Base-by-base conservation (phyloP, 1,140 invertebrate genomes). In the silkworm (Bombyx mori) region DNA sequence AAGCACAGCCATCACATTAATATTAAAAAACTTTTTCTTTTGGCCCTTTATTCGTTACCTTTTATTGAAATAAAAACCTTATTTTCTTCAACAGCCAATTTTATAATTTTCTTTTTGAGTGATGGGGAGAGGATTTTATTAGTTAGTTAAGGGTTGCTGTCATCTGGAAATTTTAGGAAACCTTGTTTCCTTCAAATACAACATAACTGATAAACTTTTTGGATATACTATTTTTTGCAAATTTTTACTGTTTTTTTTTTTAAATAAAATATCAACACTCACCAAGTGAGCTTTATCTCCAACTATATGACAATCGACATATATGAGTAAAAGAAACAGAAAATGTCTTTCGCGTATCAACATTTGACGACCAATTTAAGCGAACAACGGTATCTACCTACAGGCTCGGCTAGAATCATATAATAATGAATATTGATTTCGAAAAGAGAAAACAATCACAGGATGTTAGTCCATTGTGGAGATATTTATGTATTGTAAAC, bases 221-320 rank as follows among this genome's bases (percentile, higher is more conserved):
- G 26, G 12, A 47, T 9, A 47, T 12, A 47, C 2, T 35, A 35
- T 35, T 35, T 35, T 35, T 35, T 35, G 4, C 22, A 8, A 47
- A 47, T 1, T 8, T 12, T 7, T 10, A 47, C 9, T 47, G 4
- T 8, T 47, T 47, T 6, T 47, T 47, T 47, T 10, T 12, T 1
- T 0, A 47, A 47, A 47, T 8, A 8, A 10, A 8, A 47, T 10
- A 10, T 7, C 9, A 10, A 4, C 45, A 47, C 75, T 74, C 68
- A 82, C 79, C 63, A 82, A 55, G 52, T 77, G 68, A 8, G 64
- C 56, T 62, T 69, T 82, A 51, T 82, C 79, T 1, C 68, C 70
- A 50, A 77, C 58, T 18, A 82, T 44, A 67, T 82, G 79, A 46
- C 61, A 55, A 22, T 69, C 18, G 57, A 64, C 54, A 18, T 61